A percentile compares a stretch with the other conserved stretches of the same genome.
Conservation (phyloP, 2,888 invertebrate species). For the Agrilus biguttatus region DNA sequence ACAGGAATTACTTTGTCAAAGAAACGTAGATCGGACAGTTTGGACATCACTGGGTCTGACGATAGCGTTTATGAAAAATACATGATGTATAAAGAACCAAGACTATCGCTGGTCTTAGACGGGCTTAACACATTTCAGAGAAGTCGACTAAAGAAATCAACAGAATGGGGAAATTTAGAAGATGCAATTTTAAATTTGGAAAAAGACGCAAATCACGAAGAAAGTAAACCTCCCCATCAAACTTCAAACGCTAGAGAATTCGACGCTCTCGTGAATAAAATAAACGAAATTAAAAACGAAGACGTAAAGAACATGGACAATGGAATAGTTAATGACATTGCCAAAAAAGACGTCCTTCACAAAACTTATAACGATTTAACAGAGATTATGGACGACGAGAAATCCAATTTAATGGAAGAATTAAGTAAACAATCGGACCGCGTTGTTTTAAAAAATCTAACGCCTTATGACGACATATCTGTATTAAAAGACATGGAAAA, state of each 20-base stretch:
- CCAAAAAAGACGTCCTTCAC: constrained; percentile 3
- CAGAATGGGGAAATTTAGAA: constrained; percentile 62
- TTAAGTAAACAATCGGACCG: not conserved
- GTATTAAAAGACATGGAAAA: too few relatives aligned
- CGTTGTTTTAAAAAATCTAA: too few relatives aligned
- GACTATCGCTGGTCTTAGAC: constrained; percentile 45
- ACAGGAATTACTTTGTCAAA: constrained; percentile 31
- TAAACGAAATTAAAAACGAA: constrained; percentile 25
- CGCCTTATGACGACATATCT: too few relatives aligned
- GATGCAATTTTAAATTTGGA: constrained; percentile 52
- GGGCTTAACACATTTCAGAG: constrained; percentile 53
- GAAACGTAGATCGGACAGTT: constrained; percentile 44
- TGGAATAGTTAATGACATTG: constrained; percentile 2
- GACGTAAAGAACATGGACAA: constrained; percentile 8
- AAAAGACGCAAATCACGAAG: constrained; percentile 18
- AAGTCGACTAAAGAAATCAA: constrained; percentile 55
- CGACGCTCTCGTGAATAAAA: constrained; percentile 26
- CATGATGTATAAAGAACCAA: constrained; percentile 41
- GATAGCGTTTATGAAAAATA: constrained; percentile 30
- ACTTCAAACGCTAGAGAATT: constrained; percentile 18
- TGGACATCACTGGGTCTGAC: constrained; percentile 26
- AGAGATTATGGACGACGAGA: constrained; percentile 4
- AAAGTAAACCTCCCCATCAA: constrained; percentile 2
- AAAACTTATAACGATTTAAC: not conserved
- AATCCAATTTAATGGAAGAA: constrained; percentile 1